Conservation (phyloP, 2,888 invertebrate species). For the Lasius fuliginosus region DNA sequence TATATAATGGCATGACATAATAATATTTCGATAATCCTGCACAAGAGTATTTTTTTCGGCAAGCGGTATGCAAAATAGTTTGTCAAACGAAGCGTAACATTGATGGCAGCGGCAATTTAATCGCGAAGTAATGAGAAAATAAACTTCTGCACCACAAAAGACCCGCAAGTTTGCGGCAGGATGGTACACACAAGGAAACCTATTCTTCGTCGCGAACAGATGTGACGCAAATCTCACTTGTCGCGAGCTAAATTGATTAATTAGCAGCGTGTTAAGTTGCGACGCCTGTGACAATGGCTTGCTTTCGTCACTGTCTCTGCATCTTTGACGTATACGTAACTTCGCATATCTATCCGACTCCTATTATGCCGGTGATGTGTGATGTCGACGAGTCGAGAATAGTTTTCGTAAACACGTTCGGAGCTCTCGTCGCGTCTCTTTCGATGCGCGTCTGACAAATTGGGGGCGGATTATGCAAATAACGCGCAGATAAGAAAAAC, state of each 20-base stretch:
- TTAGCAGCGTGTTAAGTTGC: conserved; percentile 59
- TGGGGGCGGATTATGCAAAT: neutral
- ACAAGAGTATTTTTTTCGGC: neutral
- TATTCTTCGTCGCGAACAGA: conserved; percentile 51
- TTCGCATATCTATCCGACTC: conserved; percentile 4
- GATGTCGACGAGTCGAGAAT: neutral
- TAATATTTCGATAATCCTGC: neutral
- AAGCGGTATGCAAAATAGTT: neutral
- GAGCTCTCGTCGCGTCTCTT: neutral
- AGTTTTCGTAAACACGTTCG: conserved; percentile 9
- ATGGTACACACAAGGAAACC: conserved; percentile 42
- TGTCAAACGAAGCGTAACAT: neutral
- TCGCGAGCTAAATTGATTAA: conserved; percentile 65
- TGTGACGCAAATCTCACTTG: conserved; percentile 55
- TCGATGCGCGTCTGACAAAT: conserved; percentile 2
- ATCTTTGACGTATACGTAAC: conserved; percentile 23
- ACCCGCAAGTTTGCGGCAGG: neutral
- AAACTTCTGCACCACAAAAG: conserved; percentile 34
- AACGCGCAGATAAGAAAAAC: neutral
- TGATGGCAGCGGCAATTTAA: neutral
- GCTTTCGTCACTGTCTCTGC: neutral
- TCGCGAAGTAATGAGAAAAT: conserved; percentile 27
- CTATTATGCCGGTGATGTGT: neutral
- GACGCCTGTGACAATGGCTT: conserved; percentile 60
- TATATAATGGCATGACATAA: neutral